Evolutionary conservation across 2,113 vertebrate species (phyloP), one percentile per base, ranked within the genome.

Genomic region (Camelus bactrianus): DNA sequence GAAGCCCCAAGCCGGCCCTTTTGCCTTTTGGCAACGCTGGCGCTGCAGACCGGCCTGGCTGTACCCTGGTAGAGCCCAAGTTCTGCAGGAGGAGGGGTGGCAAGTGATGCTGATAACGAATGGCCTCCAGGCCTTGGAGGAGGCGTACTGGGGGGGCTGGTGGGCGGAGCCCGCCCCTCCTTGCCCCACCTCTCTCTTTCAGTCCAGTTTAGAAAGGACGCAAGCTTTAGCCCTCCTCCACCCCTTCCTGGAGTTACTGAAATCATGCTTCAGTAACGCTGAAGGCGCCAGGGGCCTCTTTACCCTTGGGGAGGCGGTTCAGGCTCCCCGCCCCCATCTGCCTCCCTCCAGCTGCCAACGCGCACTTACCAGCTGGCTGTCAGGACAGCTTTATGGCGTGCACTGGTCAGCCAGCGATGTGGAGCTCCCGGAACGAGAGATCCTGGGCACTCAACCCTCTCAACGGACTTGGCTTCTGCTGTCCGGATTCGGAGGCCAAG

Each of bases 1-100:
- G 60, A 87, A 96, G 50, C 87, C 87, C 91, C 83, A 84, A 48
- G 22, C 76, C 2, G 62, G 84, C 48, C 84, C 73, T 88, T 95
- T 96, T 32, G 94, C 81, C 70, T 92, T 97, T 88, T 83, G 95
- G 95, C 82, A 81, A 89, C 28, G 42, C 60, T 3, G 67, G 58
- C 3, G n/a, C 42, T 30, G 0, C 4, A 50, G 62, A 79, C 83
- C 48, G 91, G 58, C 20, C 54, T 89, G 73, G 58, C 46, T 84
- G 1, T 22, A 13, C 12, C 19, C 35, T 20, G 50, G 65, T 56
- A 35, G 73, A 89, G 54, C 62, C 64, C 19, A 73, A 28, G 64
- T 3, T 42, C 84, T 16, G 5, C 15, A 30, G n/a, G 26, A 80
- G 35, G 28, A 83, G 52, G 38, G 17, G 32, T 19, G 20, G 20